Base-by-base conservation (phyloP, 1,140 invertebrate genomes). In the Papilio helenus region DNA sequence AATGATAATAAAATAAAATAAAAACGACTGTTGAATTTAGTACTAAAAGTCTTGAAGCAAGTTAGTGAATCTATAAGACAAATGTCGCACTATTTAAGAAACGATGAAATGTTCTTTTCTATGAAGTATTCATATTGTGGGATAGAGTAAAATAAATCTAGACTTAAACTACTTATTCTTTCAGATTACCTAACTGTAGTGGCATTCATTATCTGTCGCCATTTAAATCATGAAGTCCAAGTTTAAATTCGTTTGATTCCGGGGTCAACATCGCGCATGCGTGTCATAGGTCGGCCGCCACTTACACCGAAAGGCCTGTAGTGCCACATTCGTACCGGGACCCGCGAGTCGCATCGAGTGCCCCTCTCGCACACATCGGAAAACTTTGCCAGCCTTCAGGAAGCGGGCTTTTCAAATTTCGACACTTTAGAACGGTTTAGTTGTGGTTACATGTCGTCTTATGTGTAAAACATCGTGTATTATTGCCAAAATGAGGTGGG, bases 201-300 rank as follows among this genome's bases (percentile, higher is more conserved):
- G 76, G 55, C 42, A 77, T 76, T 76, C 29, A 58, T 76, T 58
- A 76, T 76, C 51, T 81, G 76, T 81, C 80, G 79, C 68, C 44
- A 79, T 82, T 84, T 81, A 81, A 81, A 79, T 82, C 79, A 80
- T 84, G 76, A 83, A 71, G 77, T 65, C 65, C 58, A 72, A 82
- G 51, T 83, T 82, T 81, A 85, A 83, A 85, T 81, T 79, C 29
- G 82, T 82, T 80, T 76, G 80, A 77, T 82, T 82, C 73, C 79
- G 80, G 81, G 85, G 86, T 87, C 84, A 86, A 51, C 76, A 74
- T 79, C 79, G 73, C 90, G 88, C 89, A 91, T 90, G 90, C 90
- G 90, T 90, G 86, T 89, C 85, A 89, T 79, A 87, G 87, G 86
- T 86, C 82, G 81, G 68, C 81, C 82, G 84, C 80, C 82, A 83